A percentile compares a stretch with the other conserved stretches of the same genome.
These are phyloP conservation scores for Patella ulyssiponensis DNA, from an alignment of 2,888 invertebrate species.

Conservation along the genomic window DNA sequence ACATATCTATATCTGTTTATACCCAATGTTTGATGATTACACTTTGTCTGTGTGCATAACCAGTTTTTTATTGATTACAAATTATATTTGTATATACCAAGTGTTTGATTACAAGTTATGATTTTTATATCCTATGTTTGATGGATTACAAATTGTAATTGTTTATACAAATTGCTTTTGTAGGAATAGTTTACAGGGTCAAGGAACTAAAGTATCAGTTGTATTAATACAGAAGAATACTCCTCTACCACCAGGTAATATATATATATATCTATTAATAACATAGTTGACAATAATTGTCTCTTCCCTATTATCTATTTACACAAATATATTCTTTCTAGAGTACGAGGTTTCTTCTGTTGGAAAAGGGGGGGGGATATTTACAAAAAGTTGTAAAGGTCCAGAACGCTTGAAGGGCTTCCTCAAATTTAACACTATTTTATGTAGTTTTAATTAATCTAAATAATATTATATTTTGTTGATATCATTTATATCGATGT, in stretches of 20 bases:
- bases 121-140: too few relatives aligned
- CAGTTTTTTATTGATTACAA: too few relatives aligned
- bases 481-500: background rate
- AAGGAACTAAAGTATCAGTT: constrained; percentile 80
- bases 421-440: background rate
- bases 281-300: too few relatives aligned
- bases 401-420: background rate
- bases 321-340: too few relatives aligned
- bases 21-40: too few relatives aligned
- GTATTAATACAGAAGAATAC: constrained; percentile 89
- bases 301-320: too few relatives aligned
- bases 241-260: constrained; percentile 75
- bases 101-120: too few relatives aligned
- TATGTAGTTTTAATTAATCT: background rate
- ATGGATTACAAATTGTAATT: too few relatives aligned
- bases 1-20: too few relatives aligned
- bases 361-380: background rate
- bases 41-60: too few relatives aligned
- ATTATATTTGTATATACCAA: too few relatives aligned
- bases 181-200: constrained; percentile 70
- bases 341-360: too few relatives aligned
- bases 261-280: background rate
- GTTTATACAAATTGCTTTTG: constrained; percentile 5
- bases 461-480: constrained; percentile 8
- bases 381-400: background rate